Base-by-base conservation (phyloP, 2,797 vertebrate species). In the Bucorvus abyssinicus region DNA sequence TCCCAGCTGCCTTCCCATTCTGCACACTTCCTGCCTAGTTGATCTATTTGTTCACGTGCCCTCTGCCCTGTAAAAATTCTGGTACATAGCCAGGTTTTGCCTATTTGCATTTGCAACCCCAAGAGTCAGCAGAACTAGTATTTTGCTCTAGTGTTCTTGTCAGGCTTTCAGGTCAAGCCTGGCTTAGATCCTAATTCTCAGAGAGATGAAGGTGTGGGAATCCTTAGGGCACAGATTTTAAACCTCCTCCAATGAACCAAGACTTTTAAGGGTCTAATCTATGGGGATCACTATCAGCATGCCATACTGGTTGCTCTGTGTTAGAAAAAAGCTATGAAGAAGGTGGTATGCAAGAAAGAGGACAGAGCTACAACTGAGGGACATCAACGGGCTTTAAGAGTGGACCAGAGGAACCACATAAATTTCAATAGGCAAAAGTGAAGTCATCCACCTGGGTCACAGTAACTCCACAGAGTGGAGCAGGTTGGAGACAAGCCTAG, bases 41-140 rank as follows among this genome's bases (percentile, higher is more conserved):
- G 85, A 61, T 91, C 65, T 92, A 15, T 94, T 82, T 93, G 81
- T 91, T 64, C 64, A 34, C n/a, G 36, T 67, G 77, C 57, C 74
- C 73, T 85, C 45, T 93, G 79, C 80, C 90, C 91, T 10, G n/a
- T 12, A 77, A 30, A n/a, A 90, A 29, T 56, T 21, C 73, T 88
- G 93, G 47, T 73, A 4, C 36, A 1, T 2, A 24, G 88, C 92
- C 86, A 90, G 77, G 26, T 77, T 84, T 80, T 86, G 85, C 55
- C 73, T 90, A 4, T 92, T 87, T 64, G 73, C 40, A 70, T 83
- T 88, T 92, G 82, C 69, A 90, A 7, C 59, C 42, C 77, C 5
- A 4, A 15, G 50, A 40, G 61, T 86, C 65, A 59, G 77, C 42
- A 57, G 18, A 69, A 50, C 32, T 13, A 27, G 74, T 17, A 12